Conservation (phyloP, 2,888 invertebrate species). For the Diarsia dahlii region DNA sequence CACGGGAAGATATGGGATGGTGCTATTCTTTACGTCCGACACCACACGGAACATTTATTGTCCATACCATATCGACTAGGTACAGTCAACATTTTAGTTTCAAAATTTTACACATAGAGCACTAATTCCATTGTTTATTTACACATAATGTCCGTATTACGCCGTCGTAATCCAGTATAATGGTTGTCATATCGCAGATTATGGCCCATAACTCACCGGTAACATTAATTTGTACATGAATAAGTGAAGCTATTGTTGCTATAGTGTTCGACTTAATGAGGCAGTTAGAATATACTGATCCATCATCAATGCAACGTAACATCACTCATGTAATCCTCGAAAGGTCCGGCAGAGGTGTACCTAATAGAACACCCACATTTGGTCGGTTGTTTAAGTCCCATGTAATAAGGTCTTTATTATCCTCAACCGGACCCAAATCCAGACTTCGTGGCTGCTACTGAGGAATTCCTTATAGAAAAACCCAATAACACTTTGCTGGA, state of each 20-base stretch:
- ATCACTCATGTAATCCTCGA: too few species aligned
- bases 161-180: conserved; percentile 33
- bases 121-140: conserved; percentile 12
- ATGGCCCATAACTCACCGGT: conserved; percentile 12
- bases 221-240: conserved; percentile 36
- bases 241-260: conserved; percentile 18
- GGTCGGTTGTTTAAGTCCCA: too few species aligned
- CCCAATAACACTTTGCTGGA: too few species aligned
- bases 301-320: not conserved
- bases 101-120: not conserved
- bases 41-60: too few species aligned
- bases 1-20: too few species aligned
- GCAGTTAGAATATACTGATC: not conserved
- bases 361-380: too few species aligned
- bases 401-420: too few species aligned
- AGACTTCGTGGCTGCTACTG: too few species aligned
- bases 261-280: not conserved
- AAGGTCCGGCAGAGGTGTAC: too few species aligned
- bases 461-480: too few species aligned
- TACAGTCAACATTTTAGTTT: not conserved
- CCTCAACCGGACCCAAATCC: too few species aligned
- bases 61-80: not conserved
- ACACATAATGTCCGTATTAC: conserved; percentile 22
- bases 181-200: conserved; percentile 17
- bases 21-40: too few species aligned